Base-by-base conservation (phyloP, 2,797 vertebrate species). In the Labroides dimidiatus region DNA sequence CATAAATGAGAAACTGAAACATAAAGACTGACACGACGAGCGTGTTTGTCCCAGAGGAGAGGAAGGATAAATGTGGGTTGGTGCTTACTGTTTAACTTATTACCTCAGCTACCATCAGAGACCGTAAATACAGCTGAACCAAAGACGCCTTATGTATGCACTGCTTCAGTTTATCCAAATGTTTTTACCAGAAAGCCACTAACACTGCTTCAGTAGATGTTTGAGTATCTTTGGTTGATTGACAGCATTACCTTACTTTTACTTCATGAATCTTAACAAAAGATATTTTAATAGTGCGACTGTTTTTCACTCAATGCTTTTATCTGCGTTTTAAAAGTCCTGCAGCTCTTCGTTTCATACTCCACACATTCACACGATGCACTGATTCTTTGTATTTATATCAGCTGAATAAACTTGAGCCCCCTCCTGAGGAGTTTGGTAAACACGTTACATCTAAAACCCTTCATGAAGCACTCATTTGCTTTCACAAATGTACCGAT, bases 41-140 rank as follows among this genome's bases (percentile, higher is more conserved):
- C 24, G 30, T 9, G 30, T 33, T 76, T 52, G 73, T 56, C 58
- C 72, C 75, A 39, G 45, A 81, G 70, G 68, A 86, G 60, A 82
- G 64, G 70, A 82, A 62, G 19, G 58, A 84, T 85, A 70, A 84
- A 91, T 89, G 85, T 90, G 68, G 87, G 89, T 92, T 94, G 96
- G 96, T 97, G 97, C 96, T 98, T 95, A 81, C 81, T 88, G 72
- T 90, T 92, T 96, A 97, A 97, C 94, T 96, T 96, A 96, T 96
- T 99, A 98, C 97, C 97, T 98, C 96, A 93, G 87, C 74, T 85
- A 93, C 72, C 58, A 63, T 83, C 78, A 68, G 58, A 89, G 64
- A 54, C 67, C 68, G 4, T 81, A 73, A 90, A 27, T 92, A 93
- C 93, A 94, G 94, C 92, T 88, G 77, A 93, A 93, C 92, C 93